Conservation (phyloP, 30 jellyfish, hydroid and myxozoan genomes). For the Aurelia aurita region DNA sequence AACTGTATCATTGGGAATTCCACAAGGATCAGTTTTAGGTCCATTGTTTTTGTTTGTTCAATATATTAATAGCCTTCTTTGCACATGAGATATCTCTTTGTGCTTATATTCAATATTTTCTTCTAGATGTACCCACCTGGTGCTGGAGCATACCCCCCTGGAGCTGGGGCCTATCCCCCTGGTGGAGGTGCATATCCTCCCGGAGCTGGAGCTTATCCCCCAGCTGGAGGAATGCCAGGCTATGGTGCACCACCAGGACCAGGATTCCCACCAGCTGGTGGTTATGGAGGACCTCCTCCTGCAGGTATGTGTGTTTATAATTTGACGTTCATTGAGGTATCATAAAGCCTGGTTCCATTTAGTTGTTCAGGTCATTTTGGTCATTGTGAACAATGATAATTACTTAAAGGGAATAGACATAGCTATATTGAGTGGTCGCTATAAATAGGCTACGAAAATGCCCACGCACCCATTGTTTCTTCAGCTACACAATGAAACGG, state of each 20-base stretch:
- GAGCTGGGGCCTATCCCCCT: constrained; percentile 66
- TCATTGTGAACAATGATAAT: no score
- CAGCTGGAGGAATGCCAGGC: constrained; percentile 30
- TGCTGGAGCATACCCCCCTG: constrained; percentile 71
- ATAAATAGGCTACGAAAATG: no score
- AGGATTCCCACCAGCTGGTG: constrained; percentile 72
- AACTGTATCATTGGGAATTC: no score
- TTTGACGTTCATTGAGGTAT: not conserved
- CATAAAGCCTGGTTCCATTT: not conserved
- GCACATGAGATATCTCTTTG: not conserved
- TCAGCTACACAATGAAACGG: no score
- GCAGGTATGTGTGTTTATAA: constrained; percentile 54
- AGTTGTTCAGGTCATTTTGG: no score
- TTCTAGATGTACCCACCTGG: constrained; percentile 73
- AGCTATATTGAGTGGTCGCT: no score
- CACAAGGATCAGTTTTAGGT: no score
- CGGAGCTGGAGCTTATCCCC: constrained; percentile 59
- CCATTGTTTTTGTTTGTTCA: no score
- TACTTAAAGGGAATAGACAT: no score
- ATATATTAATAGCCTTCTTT: not conserved
- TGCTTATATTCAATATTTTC: not conserved
- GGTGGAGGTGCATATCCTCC: constrained; percentile 74
- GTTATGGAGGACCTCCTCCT: constrained; percentile 69
- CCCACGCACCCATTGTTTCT: no score
- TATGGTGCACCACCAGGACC: no score